Base-by-base conservation (phyloP, 2,888 invertebrate species). In the Amiota minor region DNA sequence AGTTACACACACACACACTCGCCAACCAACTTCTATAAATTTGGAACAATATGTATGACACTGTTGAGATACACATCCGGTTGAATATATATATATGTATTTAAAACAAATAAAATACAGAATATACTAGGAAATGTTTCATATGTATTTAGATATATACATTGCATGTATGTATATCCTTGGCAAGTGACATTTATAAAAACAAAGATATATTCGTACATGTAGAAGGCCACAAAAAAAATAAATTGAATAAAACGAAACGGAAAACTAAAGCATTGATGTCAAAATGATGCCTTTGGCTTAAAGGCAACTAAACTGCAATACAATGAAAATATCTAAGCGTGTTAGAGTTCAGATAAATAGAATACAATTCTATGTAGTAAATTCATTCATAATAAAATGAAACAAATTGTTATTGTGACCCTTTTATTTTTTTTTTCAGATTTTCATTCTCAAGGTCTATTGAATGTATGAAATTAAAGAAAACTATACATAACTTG, bases 111-210 rank as follows among this genome's bases (percentile, higher is more conserved):
- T 64, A 55, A 74, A 56, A 70, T 18, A 56, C 11, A 70, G 20
- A 61, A 47, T 14, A 16, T 9, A 61, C 16, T 35, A 35, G 35
- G 35, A 35, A 35, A 35, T 35, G 35, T 23, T 23, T n/a, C n/a
- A n/a, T n/a, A n/a, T n/a, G n/a, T 1, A 23, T 23, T 1, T 23
- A 23, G 6, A 35, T 35, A 2, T 35, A 8, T 6, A 35, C 6
- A 35, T n/a, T n/a, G n/a, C 47, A 23, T 35, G 70, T 64, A 71
- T 50, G 10, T n/a, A 75, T 74, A 76, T 77, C 80, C 83, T 76
- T 82, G 80, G 75, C 78, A 79, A 74, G 80, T 83, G 83, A 81
- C 81, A 82, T 85, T 86, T 81, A 68, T 65, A 75, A 20, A 12
- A 11, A 47, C 69, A 18, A 1, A 55, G 35, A 46, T n/a, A n/a